These are phyloP conservation scores for Scatophagus argus DNA, from an alignment of 2,113 vertebrate species.

Conservation along the genomic window DNA sequence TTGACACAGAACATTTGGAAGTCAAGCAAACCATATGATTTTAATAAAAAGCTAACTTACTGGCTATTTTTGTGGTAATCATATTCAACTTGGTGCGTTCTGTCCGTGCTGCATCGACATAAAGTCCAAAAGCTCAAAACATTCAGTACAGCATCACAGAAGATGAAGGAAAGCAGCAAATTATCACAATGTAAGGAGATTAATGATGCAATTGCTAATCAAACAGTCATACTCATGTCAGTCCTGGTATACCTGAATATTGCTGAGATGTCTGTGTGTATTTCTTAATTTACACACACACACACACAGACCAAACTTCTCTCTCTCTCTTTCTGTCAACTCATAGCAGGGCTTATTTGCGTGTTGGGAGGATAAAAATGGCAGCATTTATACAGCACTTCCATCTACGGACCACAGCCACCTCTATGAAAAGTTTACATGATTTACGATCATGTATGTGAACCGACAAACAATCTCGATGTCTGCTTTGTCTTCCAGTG, in stretches of 20 bases:
- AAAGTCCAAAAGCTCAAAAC: neutral
- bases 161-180: neutral
- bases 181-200: no score
- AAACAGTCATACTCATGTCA: no score
- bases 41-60: no score
- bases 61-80: no score
- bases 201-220: no score
- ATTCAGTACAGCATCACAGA: neutral
- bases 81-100: no score
- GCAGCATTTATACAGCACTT: neutral
- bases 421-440: no score
- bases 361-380: neutral
- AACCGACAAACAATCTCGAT: neutral
- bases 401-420: neutral
- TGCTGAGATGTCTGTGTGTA: neutral
- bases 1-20: no score
- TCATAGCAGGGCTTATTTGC: neutral
- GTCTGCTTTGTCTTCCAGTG: neutral
- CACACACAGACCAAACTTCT: neutral
- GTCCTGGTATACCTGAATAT: no score
- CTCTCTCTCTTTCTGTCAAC: neutral
- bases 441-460: neutral
- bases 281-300: neutral
- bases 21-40: no score
- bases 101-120: no score